Evolutionary conservation across 2,797 vertebrate species (phyloP).

Genomic region (Poeciliopsis paucimaculata): DNA sequence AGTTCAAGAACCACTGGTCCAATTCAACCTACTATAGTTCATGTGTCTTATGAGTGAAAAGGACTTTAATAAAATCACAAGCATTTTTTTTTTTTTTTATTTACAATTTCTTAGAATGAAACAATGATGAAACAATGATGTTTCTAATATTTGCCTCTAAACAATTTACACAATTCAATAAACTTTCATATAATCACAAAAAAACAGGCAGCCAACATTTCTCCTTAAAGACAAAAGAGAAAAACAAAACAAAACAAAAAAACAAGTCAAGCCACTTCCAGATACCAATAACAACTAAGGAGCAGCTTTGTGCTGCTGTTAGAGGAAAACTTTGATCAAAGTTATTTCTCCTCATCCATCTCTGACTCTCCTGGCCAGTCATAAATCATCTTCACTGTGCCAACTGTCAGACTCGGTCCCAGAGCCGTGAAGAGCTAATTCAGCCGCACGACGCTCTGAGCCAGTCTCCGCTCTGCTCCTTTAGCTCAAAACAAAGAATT

Average conservation of each 20-base stretch:
- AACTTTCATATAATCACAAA: conserved; percentile 17
- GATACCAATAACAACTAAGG: conserved; percentile 61
- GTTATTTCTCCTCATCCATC: conserved; percentile 81
- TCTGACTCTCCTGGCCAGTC: conserved; percentile 77
- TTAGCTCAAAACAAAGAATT: conserved; percentile 33
- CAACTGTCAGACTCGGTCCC: conserved; percentile 77
- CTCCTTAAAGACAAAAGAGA: conserved; percentile 30
- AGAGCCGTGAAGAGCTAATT: conserved; percentile 74
- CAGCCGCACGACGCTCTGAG: conserved; percentile 54
- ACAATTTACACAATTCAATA: conserved; percentile 13
- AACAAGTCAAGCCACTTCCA: conserved; percentile 57
- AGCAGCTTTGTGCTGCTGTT: conserved; percentile 67
- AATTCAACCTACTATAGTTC: not conserved
- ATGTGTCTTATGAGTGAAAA: not conserved
- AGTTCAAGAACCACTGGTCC: not conserved
- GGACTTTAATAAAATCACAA: not conserved
- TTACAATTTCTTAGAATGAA: too few relatives aligned
- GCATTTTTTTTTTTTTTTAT: too few relatives aligned
- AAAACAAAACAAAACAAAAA: conserved; percentile 12
- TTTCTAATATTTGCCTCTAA: conserved; percentile 14
- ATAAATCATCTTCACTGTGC: conserved; percentile 81
- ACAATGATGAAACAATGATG: conserved; percentile 3
- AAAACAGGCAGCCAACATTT: conserved; percentile 33
- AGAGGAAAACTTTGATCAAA: conserved; percentile 80
- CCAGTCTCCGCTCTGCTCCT: conserved; percentile 58